These are phyloP conservation scores for Microchirus variegatus DNA, from an alignment of 2,797 vertebrate species.

Conservation along the genomic window DNA sequence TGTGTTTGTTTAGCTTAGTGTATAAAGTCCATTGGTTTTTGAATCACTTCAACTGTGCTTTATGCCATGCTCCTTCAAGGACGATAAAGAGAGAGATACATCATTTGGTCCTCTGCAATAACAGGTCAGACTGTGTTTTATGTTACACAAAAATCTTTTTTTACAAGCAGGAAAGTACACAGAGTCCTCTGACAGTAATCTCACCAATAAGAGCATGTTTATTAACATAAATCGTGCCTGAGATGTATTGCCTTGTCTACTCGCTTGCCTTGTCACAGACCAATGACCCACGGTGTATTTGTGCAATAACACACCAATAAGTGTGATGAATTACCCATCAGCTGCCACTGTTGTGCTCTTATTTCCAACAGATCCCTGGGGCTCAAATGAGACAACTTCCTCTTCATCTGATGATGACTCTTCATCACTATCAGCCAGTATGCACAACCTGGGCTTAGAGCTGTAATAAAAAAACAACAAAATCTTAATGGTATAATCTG, in stretches of 20 bases:
- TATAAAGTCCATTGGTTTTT: neutral
- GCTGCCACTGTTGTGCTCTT: slow-evolving; percentile 49
- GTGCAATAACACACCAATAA: neutral
- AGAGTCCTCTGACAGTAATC: neutral
- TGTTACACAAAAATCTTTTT: too few species aligned
- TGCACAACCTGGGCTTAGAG: slow-evolving; percentile 73
- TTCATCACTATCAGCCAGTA: slow-evolving; percentile 88
- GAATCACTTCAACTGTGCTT: neutral
- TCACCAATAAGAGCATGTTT: neutral
- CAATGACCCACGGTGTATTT: neutral
- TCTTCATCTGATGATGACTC: slow-evolving; percentile 91
- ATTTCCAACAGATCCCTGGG: slow-evolving; percentile 71
- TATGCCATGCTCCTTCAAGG: neutral
- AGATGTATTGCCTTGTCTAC: neutral
- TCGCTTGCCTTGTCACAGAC: too few species aligned
- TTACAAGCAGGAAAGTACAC: neutral
- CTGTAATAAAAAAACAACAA: slow-evolving; percentile 61
- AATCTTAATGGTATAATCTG: too few species aligned
- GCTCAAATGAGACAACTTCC: slow-evolving; percentile 71
- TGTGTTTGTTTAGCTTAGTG: too few species aligned
- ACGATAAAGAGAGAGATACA: too few species aligned
- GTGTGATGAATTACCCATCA: slow-evolving; percentile 78
- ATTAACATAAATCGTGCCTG: neutral
- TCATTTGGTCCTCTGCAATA: neutral
- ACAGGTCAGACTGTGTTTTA: neutral